phyloP scores from a whole-genome alignment of 2,888 invertebrate genomes.

The Cheilosia urbana region DNA sequence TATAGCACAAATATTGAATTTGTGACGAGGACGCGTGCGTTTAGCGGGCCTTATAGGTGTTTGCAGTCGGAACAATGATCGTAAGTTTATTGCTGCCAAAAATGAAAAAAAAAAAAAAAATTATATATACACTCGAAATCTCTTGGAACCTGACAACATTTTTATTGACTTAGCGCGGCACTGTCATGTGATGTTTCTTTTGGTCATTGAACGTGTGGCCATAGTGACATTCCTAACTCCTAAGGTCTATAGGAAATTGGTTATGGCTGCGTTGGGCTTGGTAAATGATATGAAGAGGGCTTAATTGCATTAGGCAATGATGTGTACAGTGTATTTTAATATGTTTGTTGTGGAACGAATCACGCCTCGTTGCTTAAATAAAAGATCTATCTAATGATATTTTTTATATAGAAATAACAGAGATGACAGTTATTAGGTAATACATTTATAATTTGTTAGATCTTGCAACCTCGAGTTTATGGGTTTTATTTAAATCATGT shows the following conservation, averaged over 20 bases:
- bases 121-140: background rate
- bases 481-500: too few species aligned
- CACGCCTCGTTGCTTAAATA: too few species aligned
- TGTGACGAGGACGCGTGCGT: slow-evolving; percentile 55
- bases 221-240: slow-evolving; percentile 65
- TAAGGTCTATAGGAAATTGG: slow-evolving; percentile 45
- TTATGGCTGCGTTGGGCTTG: background rate
- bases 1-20: slow-evolving; percentile 12
- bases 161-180: slow-evolving; percentile 47
- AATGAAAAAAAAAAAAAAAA: background rate
- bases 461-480: too few species aligned
- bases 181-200: slow-evolving; percentile 63
- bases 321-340: too few species aligned
- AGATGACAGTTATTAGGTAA: too few species aligned
- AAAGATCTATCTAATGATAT: too few species aligned
- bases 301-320: background rate
- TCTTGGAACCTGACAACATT: slow-evolving; percentile 59
- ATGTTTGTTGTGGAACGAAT: too few species aligned
- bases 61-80: slow-evolving; percentile 5
- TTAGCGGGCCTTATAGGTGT: slow-evolving; percentile 41
- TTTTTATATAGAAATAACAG: too few species aligned
- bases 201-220: slow-evolving; percentile 50
- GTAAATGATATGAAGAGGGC: background rate
- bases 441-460: too few species aligned
- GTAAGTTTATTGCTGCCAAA: slow-evolving; percentile 38